A percentile compares a stretch with the other conserved stretches of the same genome.
Conservation (phyloP, 2,888 invertebrate genomes). For the Cantharis rufa region DNA sequence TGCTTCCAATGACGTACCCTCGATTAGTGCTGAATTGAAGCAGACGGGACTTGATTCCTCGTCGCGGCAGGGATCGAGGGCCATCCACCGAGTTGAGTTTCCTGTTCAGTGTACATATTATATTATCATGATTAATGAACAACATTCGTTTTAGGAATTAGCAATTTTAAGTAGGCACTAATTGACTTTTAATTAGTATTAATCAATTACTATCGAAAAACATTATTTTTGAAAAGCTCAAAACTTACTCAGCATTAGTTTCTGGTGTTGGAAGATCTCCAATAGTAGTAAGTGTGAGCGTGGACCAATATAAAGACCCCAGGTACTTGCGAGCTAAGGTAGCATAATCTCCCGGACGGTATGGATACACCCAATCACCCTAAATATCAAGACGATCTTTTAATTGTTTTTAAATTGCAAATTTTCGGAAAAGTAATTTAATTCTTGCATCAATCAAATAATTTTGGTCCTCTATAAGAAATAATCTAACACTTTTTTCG, state of each 20-base stretch:
- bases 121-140: constrained; percentile 5
- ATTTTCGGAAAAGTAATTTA: not conserved
- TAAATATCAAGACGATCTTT: constrained; percentile 47
- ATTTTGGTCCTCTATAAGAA: too few relatives aligned
- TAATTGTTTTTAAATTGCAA: not conserved
- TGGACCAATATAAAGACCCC: constrained; percentile 95
- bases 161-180: not conserved
- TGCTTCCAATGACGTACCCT: constrained; percentile 72
- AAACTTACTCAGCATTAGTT: constrained; percentile 93
- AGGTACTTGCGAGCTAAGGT: constrained; percentile 91
- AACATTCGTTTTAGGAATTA: not conserved
- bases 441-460: too few relatives aligned
- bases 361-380: constrained; percentile 90
- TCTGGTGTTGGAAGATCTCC: constrained; percentile 95
- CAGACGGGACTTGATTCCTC: constrained; percentile 88
- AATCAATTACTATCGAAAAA: too few relatives aligned
- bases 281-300: constrained; percentile 91
- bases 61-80: constrained; percentile 85
- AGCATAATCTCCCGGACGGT: constrained; percentile 85
- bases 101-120: constrained; percentile 38
- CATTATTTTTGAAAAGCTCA: not conserved
- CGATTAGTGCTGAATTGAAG: constrained; percentile 87
- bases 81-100: constrained; percentile 71
- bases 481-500: too few relatives aligned
- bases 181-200: not conserved